Base-by-base conservation (phyloP, 2,888 invertebrate genomes). In the Zeuzera pyrina region DNA sequence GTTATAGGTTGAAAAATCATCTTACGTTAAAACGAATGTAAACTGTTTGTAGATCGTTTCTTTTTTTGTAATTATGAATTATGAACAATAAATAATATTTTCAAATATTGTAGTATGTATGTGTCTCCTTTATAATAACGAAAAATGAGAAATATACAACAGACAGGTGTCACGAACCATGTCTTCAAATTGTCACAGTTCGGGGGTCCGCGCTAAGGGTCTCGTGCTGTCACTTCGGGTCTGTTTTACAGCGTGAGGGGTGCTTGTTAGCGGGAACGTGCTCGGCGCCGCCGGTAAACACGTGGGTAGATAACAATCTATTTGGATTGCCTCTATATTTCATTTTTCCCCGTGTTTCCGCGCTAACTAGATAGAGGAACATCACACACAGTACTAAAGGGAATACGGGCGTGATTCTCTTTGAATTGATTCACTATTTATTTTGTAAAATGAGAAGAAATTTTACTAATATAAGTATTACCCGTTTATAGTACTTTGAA, bases 301-400 rank as follows among this genome's bases (percentile, higher is more conserved):
- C 77, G 78, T 76, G 83, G 77, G 78, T 76, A 74, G 84, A 84
- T 84, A 84, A 83, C 84, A 77, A 84, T 84, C 83, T 79, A 74
- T 77, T 81, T 76, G 81, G 73, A 84, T 84, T 84, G 84, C 77
- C 77, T 76, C 79, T 83, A 81, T 84, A 84, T 83, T 74, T 84
- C 79, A 83, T 84, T 83, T 83, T 81, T 79, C 73, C 74, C 66
- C 62, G 65, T 60, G 67, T 64, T 56, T 58, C 57, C 64, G 63
- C 68, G 69, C 72, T 83, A 84, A 84, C 83, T 84, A 77, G 81
- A 78, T 72, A 70, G 64, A 74, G 70, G 64, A 56, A 52, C 50
- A 52, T 59, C 64, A 54, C 63, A 57, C 56, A 62, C 55, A 53
- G 56, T 58, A 54, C 19, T 25, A 61, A 66, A 65, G 69, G 64